These are phyloP conservation scores for Blastobasis adustella DNA, from an alignment of 2,888 invertebrate genomes.

Conservation along the genomic window DNA sequence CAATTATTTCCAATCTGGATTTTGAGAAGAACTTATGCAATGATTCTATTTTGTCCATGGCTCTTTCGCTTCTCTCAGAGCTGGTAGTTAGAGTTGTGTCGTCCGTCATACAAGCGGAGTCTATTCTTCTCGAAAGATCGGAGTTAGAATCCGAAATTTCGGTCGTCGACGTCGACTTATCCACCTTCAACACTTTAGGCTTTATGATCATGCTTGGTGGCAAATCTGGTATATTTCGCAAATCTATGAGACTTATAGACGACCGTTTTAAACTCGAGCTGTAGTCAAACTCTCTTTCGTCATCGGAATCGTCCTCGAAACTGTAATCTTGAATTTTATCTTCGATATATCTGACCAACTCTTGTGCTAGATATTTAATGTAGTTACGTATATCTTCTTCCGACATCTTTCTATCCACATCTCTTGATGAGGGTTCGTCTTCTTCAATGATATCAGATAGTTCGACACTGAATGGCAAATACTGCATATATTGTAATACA, in stretches of 20 bases:
- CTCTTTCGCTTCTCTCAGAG: constrained; percentile 51
- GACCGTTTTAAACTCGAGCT: constrained; percentile 41
- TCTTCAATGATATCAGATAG: constrained; percentile 64
- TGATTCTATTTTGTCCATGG: constrained; percentile 58
- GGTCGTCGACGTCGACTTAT: constrained; percentile 62
- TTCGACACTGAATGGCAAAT: constrained; percentile 55
- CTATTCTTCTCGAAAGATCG: constrained; percentile 46
- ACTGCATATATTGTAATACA: constrained; percentile 36
- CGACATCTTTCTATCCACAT: constrained; percentile 32
- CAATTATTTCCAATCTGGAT: constrained; percentile 63
- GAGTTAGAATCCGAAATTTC: constrained; percentile 57
- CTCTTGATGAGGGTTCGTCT: constrained; percentile 55
- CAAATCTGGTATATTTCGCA: constrained; percentile 59
- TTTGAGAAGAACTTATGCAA: constrained; percentile 60
- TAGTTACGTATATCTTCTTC: constrained; percentile 38
- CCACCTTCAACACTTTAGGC: constrained; percentile 52
- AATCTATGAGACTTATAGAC: constrained; percentile 60
- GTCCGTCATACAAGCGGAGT: constrained; percentile 59
- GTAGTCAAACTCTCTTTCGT: constrained; percentile 46
- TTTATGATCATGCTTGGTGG: constrained; percentile 61
- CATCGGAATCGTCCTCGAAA: constrained; percentile 37
- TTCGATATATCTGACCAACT: constrained; percentile 50
- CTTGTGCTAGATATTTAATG: constrained; percentile 43
- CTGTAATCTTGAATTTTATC: constrained; percentile 37
- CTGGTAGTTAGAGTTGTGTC: constrained; percentile 46